Percentiles rank a stretch among this genome's conserved stretches.
phyloP scores from a whole-genome alignment of 1,140 invertebrate species.

The Saccostrea glomerata region DNA sequence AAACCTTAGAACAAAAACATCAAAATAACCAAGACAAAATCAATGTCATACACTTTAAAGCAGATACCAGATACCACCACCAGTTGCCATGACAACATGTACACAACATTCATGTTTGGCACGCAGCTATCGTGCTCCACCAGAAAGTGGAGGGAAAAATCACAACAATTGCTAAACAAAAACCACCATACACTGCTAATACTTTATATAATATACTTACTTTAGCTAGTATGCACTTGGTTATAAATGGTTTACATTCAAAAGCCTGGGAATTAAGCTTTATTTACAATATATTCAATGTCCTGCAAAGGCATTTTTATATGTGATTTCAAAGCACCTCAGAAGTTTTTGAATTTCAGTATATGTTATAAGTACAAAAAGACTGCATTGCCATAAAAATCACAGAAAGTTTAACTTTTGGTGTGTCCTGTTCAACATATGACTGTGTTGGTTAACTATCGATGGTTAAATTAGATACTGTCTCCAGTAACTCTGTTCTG shows the following conservation, averaged over 20 bases:
- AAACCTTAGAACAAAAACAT: not conserved
- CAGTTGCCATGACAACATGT: not conserved
- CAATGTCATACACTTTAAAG: not conserved
- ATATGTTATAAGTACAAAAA: no score
- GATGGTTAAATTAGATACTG: no score
- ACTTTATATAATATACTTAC: not conserved
- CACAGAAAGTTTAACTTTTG: no score
- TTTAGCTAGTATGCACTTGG: not conserved
- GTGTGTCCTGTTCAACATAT: no score
- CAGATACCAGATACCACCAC: not conserved
- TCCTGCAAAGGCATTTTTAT: not conserved
- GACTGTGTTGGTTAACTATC: no score
- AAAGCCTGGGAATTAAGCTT: no score
- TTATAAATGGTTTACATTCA: not conserved
- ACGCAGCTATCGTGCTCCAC: not conserved
- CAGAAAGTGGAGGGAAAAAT: not conserved
- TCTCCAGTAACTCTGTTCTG: no score
- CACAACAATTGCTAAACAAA: not conserved
- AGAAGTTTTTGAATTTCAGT: not conserved
- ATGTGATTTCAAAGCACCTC: not conserved
- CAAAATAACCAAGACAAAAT: not conserved
- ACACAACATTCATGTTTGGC: slow-evolving; percentile 12
- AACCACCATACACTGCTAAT: not conserved
- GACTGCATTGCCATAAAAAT: no score
- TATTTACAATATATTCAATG: not conserved